These are phyloP conservation scores for Apamea epomidion DNA, from an alignment of 2,888 invertebrate genomes.

Conservation along the genomic window DNA sequence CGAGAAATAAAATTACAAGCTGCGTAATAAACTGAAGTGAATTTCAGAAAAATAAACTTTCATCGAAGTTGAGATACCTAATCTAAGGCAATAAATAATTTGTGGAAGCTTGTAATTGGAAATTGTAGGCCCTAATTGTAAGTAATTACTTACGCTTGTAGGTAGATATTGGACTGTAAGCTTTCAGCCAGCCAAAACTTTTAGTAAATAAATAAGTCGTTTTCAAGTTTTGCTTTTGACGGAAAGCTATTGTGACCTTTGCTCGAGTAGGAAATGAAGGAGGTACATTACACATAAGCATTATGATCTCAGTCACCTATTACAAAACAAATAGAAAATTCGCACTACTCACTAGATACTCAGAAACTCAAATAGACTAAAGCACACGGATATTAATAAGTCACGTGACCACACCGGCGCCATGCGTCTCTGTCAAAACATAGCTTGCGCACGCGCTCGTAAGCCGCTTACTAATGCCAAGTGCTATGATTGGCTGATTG, in stretches of 20 bases:
- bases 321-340: conserved; percentile 8
- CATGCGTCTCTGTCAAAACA: conserved; percentile 42
- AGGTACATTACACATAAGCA: too few species aligned
- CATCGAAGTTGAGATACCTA: too few species aligned
- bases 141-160: too few species aligned
- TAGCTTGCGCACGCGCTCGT: conserved; percentile 30
- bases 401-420: conserved; percentile 43
- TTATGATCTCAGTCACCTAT: too few species aligned
- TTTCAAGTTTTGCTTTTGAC: too few species aligned
- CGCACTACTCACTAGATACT: neutral
- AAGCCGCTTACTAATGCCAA: conserved; percentile 15
- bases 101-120: too few species aligned
- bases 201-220: neutral
- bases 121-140: too few species aligned
- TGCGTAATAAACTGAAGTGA: too few species aligned
- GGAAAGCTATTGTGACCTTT: neutral
- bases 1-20: neutral
- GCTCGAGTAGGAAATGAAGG: neutral
- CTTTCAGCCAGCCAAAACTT: too few species aligned
- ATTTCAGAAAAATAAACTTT: too few species aligned
- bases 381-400: conserved; percentile 35
- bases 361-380: conserved; percentile 28
- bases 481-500: conserved; percentile 9
- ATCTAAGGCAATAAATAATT: too few species aligned
- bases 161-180: too few species aligned